Evolutionary conservation across 2,113 vertebrate species (phyloP), one percentile per base, ranked within the genome.

Genomic region (Elephas maximus): DNA sequence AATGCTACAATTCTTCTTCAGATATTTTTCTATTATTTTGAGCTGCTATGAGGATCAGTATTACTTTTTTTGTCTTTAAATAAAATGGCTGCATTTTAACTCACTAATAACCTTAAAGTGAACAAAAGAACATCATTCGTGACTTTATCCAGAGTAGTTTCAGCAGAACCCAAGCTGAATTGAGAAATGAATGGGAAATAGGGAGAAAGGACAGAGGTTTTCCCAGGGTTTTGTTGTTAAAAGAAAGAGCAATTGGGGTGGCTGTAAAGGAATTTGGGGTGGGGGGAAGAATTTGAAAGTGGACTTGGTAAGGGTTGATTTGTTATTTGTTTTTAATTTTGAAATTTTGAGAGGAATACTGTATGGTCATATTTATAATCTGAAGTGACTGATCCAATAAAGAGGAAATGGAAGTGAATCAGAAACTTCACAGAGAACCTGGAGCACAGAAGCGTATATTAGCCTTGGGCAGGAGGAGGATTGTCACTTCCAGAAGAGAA

Each of bases 251-350:
- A 80, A 28, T 17, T 91, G 57, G 65, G 41, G 41, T 80, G 77
- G 28, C 76, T 93, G 65, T 86, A 41, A 88, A 90, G 92, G 48
- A 94, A 94, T 87, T 60, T 67, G 92, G 18, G 84, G 63, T 1
- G 53, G 80, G 71, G 79, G 77, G n/a, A 84, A 30, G 23, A 71
- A 90, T n/a, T 18, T 65, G 69, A n/a, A 76, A 45, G 77, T 33
- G 73, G 81, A 88, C 69, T 90, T 78, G 63, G 51, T 86, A 51
- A 90, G 62, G 51, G n/a, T 51, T 87, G 94, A 84, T 71, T 53
- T 57, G 82, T 94, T 84, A 69, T 93, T 91, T 91, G 28, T 93
- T 91, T 96, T 88, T 62, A 82, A 90, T 11, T 74, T 88, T 92
- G 20, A 80, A 82, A 90, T 11, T 74, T 88, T 92, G 20, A 80